Evolutionary conservation across 2,797 vertebrate genomes (phyloP).

Genomic region (Nannoperca obscura): DNA sequence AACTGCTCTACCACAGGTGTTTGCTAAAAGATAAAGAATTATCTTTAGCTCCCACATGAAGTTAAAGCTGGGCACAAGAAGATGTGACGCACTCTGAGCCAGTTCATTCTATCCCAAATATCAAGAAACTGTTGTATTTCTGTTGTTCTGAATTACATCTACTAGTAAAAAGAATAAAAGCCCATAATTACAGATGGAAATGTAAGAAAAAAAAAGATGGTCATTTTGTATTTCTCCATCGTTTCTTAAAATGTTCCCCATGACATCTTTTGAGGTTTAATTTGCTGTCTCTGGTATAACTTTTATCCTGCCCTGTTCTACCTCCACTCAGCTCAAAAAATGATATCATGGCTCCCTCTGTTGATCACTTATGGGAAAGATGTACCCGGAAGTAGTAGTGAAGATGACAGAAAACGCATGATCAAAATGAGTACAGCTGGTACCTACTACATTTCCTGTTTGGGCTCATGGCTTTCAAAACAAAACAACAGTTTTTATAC

Average conservation of each 20-base stretch:
- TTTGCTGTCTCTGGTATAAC: too few relatives aligned
- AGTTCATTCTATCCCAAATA: neutral
- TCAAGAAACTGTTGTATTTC: neutral
- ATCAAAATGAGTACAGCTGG: neutral
- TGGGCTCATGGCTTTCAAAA: conserved; percentile 2
- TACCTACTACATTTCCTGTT: neutral
- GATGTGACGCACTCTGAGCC: conserved; percentile 6
- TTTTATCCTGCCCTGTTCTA: neutral
- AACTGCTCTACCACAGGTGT: neutral
- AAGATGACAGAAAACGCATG: neutral
- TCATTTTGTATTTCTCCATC: neutral
- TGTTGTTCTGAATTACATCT: neutral
- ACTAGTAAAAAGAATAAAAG: neutral
- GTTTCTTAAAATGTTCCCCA: neutral
- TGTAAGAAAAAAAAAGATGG: neutral
- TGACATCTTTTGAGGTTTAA: neutral
- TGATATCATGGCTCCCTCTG: conserved; percentile 56
- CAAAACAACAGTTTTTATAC: neutral
- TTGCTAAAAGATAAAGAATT: conserved; percentile 22
- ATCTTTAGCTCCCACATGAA: neutral
- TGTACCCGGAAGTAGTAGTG: conserved; percentile 30
- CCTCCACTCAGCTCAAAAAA: neutral
- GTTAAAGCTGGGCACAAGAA: conserved; percentile 14
- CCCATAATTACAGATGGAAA: neutral
- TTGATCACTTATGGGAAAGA: neutral